Percentiles rank a stretch among this genome's conserved stretches.
phyloP scores from a whole-genome alignment of 2,113 vertebrate genomes.

The Bubo bubo region DNA sequence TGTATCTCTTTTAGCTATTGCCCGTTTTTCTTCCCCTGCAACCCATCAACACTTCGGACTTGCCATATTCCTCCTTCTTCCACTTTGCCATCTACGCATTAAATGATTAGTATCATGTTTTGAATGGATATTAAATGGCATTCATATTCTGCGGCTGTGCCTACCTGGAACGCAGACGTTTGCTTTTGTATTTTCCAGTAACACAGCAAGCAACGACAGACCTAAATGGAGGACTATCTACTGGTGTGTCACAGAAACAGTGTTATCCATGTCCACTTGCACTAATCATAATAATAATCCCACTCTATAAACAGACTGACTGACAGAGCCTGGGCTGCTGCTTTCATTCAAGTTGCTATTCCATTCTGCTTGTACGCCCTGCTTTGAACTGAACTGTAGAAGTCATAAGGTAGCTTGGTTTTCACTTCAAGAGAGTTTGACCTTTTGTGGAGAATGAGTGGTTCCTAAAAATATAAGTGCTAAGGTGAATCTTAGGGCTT shows the following conservation, averaged over 20 bases:
- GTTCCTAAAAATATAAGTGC: neutral
- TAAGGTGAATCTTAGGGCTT: neutral
- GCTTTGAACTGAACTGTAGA: neutral
- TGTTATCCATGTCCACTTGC: slow-evolving; percentile 43
- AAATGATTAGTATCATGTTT: neutral
- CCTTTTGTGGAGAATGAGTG: neutral
- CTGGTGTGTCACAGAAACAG: slow-evolving; percentile 38
- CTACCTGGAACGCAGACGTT: slow-evolving; percentile 34
- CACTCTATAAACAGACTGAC: neutral
- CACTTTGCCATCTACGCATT: neutral
- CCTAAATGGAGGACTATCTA: slow-evolving; percentile 47
- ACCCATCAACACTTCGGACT: neutral
- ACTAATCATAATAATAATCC: slow-evolving; percentile 47
- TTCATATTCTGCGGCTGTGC: neutral
- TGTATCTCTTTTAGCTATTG: neutral
- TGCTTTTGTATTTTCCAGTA: neutral
- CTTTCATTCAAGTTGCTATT: neutral
- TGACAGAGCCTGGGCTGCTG: neutral
- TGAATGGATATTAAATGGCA: neutral
- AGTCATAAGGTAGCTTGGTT: neutral
- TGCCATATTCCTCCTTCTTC: neutral
- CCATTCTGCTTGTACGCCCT: neutral
- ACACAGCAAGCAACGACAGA: slow-evolving; percentile 19
- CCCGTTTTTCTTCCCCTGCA: neutral
- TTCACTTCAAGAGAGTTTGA: neutral